Base-by-base conservation (phyloP, 2,113 vertebrate species). In the Ploceus nigricollis region DNA sequence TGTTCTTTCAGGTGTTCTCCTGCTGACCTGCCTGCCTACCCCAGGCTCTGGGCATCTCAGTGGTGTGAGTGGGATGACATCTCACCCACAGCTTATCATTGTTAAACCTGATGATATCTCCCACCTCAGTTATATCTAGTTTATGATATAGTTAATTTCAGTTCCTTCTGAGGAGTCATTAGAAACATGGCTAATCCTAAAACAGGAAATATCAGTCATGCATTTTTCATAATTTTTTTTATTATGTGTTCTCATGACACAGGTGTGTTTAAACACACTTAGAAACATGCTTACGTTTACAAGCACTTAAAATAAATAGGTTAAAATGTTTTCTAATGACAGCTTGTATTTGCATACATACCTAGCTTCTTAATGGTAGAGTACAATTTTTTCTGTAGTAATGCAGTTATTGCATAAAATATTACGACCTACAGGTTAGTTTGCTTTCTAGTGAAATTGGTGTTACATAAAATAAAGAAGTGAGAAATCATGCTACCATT, bases 101-200 rank as follows among this genome's bases (percentile, higher is more conserved):
- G 16, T 61, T 71, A 31, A 30, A 40, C 7, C 24, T 54, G 20
- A 21, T 71, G 7, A 25, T 56, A 47, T 23, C 17, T 7, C 16
- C 6, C 4, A 17, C 24, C 13, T 45, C 28, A 23, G 13, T n/a
- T n/a, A 9, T 25, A 11, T 40, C 40, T 63, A n/a, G 30, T 79
- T 78, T 61, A 39, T 78, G 19, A n/a, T 10, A 11, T 3, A 40
- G 13, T 17, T 39, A 5, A 53, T 54, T 56, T 91, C 31, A 68
- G 0, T 66, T 72, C 1, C 0, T 68, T 68, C 19, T 73, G 13
- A 5, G 31, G 13, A 30, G 7, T 51, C 5, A 2, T 78, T 39
- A 75, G 37, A 69, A 82, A 30, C 30, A 28, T 11, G 4, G 5
- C 15, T 68, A 21, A 13, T 77, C 17, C 13, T 69, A 35, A 63